A percentile compares a stretch with the other conserved stretches of the same genome.
phyloP scores from a whole-genome alignment of 2,113 vertebrate genomes.

The Pluvianellus socialis region DNA sequence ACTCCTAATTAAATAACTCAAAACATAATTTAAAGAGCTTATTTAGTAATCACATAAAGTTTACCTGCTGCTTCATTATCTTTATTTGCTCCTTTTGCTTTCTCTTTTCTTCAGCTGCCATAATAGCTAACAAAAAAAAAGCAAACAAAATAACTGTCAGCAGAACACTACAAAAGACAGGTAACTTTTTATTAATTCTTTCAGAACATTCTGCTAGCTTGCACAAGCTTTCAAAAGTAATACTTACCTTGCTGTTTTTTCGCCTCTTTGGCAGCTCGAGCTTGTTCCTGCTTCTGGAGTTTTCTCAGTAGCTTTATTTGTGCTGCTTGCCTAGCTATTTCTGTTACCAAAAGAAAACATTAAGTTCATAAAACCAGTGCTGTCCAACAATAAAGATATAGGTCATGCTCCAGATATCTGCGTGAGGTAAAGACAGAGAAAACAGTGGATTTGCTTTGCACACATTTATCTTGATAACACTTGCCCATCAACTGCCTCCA shows the following conservation, averaged over 20 bases:
- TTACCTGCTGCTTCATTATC: conserved; percentile 96
- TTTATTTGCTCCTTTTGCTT: conserved; percentile 96
- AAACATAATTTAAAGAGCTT: neutral
- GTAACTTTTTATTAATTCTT: neutral
- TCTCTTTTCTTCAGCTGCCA: conserved; percentile 92
- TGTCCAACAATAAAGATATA: neutral
- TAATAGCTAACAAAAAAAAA: conserved; percentile 80
- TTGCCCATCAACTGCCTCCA: neutral
- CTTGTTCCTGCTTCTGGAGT: conserved; percentile 92
- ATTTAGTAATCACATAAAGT: neutral
- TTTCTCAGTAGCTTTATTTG: conserved; percentile 95
- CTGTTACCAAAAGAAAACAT: conserved; percentile 71
- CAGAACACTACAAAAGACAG: neutral
- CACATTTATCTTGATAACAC: neutral
- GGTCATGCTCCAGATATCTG: neutral
- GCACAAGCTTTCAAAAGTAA: neutral
- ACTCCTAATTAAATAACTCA: neutral
- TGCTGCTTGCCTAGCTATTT: conserved; percentile 94
- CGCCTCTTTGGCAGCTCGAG: conserved; percentile 91
- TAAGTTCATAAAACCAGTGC: neutral
- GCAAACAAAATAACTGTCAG: conserved; percentile 22
- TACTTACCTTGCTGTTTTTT: conserved; percentile 88
- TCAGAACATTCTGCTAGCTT: neutral
- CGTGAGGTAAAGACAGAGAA: neutral
- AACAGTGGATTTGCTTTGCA: neutral